Evolutionary conservation across 64 coral and sea anemone species (phyloP).

Genomic region (Catalaphyllia jardinei): DNA sequence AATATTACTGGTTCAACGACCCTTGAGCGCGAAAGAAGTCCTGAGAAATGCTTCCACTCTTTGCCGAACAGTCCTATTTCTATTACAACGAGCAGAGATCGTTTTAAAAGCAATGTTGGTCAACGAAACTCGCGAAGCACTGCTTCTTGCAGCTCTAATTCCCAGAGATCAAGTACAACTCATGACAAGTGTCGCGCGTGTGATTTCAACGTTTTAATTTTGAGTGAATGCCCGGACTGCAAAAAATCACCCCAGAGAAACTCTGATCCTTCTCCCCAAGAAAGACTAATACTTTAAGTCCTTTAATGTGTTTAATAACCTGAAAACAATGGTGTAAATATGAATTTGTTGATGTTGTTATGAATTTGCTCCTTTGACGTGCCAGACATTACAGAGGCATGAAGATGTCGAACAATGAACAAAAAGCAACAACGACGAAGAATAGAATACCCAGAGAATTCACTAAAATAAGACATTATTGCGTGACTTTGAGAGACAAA

Average conservation of each 20-base stretch:
- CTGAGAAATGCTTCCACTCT: background rate
- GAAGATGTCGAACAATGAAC: too few relatives aligned
- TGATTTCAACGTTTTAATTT: slow-evolving; percentile 30
- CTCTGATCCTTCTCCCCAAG: background rate
- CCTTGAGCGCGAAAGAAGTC: background rate
- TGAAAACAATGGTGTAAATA: too few relatives aligned
- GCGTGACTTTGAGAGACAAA: too few relatives aligned
- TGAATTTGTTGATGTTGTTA: too few relatives aligned
- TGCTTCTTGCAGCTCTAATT: slow-evolving; percentile 9
- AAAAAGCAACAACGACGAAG: too few relatives aligned
- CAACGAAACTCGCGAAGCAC: slow-evolving; percentile 11
- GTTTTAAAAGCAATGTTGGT: background rate
- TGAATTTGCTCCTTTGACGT: too few relatives aligned
- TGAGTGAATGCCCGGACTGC: background rate
- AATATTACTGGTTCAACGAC: background rate
- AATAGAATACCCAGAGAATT: too few relatives aligned
- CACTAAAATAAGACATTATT: too few relatives aligned
- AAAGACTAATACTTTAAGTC: slow-evolving; percentile 21
- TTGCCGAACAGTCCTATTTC: slow-evolving; percentile 7
- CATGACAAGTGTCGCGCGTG: background rate
- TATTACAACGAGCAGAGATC: background rate
- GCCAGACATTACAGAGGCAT: too few relatives aligned
- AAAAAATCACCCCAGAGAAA: background rate
- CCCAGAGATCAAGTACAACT: background rate
- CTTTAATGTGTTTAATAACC: background rate